phyloP scores from a whole-genome alignment of 1,140 invertebrate species.

The Heliothis virescens region DNA sequence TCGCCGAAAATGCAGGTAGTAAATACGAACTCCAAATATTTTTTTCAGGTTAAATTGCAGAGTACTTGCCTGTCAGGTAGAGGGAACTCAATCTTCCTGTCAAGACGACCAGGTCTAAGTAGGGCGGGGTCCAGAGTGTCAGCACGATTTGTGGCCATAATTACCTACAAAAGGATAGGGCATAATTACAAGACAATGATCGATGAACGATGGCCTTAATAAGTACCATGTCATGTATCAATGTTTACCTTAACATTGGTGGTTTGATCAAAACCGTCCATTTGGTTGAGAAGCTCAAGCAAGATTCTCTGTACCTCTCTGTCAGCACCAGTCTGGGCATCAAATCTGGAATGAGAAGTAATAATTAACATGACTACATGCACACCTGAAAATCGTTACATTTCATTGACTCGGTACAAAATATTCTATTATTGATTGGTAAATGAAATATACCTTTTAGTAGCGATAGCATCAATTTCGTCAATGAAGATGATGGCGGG shows the following conservation, averaged over 20 bases:
- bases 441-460: constrained; percentile 90
- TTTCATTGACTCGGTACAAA: too few relatives aligned
- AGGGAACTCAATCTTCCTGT: constrained; percentile 99
- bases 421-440: neutral
- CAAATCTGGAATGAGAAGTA: constrained; percentile 88
- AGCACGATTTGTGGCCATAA: constrained; percentile 99
- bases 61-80: constrained; percentile 92
- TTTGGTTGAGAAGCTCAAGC: constrained; percentile 99
- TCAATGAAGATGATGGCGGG: constrained; percentile 99
- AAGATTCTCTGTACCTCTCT: constrained; percentile 99
- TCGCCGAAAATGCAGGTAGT: too few relatives aligned
- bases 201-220: neutral
- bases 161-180: constrained; percentile 90
- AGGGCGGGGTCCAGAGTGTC: constrained; percentile 99
- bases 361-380: neutral
- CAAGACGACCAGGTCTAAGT: constrained; percentile 97
- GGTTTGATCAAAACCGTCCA: constrained; percentile 99
- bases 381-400: neutral
- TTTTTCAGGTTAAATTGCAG: too few relatives aligned
- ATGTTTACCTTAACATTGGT: constrained; percentile 97
- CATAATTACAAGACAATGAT: neutral
- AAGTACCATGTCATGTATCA: too few relatives aligned
- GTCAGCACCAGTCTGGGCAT: constrained; percentile 99
- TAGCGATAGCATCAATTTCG: constrained; percentile 99
- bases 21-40: too few relatives aligned